Conservation (phyloP, 2,797 vertebrate species). For the Nannoperca australis region DNA sequence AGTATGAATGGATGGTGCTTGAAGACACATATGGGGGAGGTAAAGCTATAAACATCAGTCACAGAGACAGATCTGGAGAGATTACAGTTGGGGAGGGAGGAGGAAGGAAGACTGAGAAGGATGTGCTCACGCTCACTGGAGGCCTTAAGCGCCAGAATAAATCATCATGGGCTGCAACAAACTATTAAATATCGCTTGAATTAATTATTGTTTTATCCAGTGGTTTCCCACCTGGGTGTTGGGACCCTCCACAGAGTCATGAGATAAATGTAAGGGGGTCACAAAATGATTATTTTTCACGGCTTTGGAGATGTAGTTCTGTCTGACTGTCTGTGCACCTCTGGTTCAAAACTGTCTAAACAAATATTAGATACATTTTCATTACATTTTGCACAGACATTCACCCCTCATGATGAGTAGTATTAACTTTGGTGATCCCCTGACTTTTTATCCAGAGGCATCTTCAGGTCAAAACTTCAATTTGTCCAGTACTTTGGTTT, state of each 20-base stretch:
- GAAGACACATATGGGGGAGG: constrained; percentile 14
- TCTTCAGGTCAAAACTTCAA: too few species aligned
- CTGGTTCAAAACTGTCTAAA: not conserved
- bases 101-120: not conserved
- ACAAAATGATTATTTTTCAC: not conserved
- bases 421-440: not conserved
- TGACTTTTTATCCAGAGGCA: not conserved
- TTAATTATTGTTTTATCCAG: not conserved
- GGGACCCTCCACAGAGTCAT: not conserved
- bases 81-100: constrained; percentile 28
- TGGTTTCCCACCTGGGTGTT: not conserved
- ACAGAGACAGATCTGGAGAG: constrained; percentile 40
- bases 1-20: constrained; percentile 42
- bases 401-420: not conserved
- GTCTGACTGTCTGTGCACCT: too few species aligned
- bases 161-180: constrained; percentile 14
- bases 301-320: not conserved
- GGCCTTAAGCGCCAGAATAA: constrained; percentile 33
- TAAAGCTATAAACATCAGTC: constrained; percentile 36
- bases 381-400: not conserved
- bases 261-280: not conserved
- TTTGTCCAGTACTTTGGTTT: not conserved
- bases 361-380: not conserved
- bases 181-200: not conserved
- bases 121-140: not conserved